These are phyloP conservation scores for Chaetops frenatus DNA, from an alignment of 2,113 vertebrate genomes.

Conservation along the genomic window DNA sequence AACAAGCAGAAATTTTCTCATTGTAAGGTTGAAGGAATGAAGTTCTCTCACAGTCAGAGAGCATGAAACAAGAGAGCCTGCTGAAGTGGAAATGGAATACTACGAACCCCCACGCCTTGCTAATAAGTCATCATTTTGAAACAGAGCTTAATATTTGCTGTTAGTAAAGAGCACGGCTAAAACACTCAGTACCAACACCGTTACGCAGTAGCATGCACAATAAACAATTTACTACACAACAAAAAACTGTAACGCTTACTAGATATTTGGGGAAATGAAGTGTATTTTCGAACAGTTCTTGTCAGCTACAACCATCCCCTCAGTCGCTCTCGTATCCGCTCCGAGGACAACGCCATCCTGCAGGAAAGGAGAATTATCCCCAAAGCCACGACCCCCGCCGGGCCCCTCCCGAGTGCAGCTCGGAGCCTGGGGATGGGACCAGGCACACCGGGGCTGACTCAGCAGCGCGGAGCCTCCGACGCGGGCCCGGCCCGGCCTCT, in stretches of 20 bases:
- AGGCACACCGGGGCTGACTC: neutral
- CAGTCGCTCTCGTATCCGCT: constrained; percentile 93
- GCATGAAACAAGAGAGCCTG: neutral
- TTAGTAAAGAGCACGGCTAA: accelerated
- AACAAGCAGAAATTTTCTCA: neutral
- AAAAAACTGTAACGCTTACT: constrained; percentile 70
- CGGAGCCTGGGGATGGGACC: neutral
- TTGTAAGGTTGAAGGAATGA: accelerated
- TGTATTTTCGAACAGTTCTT: constrained; percentile 99
- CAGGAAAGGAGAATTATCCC: neutral
- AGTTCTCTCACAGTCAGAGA: neutral
- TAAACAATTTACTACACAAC: accelerated
- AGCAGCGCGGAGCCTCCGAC: neutral
- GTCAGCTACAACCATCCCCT: constrained; percentile 94
- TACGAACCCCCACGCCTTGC: neutral
- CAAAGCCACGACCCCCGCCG: accelerated
- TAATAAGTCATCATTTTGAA: neutral
- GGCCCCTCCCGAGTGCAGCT: too few relatives aligned
- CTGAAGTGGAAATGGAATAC: neutral
- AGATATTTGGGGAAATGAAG: constrained; percentile 96
- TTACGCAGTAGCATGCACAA: accelerated
- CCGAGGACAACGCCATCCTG: constrained; percentile 92
- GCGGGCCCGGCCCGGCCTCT: neutral
- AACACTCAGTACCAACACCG: accelerated
- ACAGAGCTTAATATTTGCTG: accelerated